Percentiles rank a stretch among this genome's conserved stretches.
phyloP scores from a whole-genome alignment of 35 echinoderm and acorn worm genomes.

The Ophioderma brevispina region DNA sequence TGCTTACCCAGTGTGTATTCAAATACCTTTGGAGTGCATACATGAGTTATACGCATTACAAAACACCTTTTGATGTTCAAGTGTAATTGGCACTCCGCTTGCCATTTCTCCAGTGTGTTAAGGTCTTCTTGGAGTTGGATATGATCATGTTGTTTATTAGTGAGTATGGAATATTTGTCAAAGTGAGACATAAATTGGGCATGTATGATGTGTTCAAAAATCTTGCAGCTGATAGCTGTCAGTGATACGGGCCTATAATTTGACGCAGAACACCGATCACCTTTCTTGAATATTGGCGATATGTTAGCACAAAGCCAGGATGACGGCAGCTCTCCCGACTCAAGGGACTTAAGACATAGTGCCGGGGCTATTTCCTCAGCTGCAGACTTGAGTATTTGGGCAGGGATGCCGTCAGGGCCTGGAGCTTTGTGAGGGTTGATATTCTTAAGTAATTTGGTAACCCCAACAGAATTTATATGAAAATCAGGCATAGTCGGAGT shows the following conservation, averaged over 20 bases:
- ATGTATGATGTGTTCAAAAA: background rate
- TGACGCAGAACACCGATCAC: background rate
- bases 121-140: background rate
- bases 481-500: background rate
- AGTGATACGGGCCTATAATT: slow-evolving; percentile 27
- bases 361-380: background rate
- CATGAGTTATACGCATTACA: background rate
- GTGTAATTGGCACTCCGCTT: background rate
- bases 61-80: background rate
- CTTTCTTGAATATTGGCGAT: slow-evolving; percentile 5
- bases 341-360: background rate
- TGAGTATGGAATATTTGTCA: background rate
- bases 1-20: background rate
- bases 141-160: background rate
- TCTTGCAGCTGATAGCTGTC: slow-evolving; percentile 1
- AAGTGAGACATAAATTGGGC: background rate
- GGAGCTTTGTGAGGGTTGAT: background rate
- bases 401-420: background rate
- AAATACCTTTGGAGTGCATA: too few relatives aligned
- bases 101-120: background rate
- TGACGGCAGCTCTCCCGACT: background rate
- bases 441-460: slow-evolving; percentile 5
- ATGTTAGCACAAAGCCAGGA: background rate
- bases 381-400: background rate
- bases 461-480: background rate